Conservation (phyloP, 2,113 vertebrate genomes). For the Fulmarus glacialis region DNA sequence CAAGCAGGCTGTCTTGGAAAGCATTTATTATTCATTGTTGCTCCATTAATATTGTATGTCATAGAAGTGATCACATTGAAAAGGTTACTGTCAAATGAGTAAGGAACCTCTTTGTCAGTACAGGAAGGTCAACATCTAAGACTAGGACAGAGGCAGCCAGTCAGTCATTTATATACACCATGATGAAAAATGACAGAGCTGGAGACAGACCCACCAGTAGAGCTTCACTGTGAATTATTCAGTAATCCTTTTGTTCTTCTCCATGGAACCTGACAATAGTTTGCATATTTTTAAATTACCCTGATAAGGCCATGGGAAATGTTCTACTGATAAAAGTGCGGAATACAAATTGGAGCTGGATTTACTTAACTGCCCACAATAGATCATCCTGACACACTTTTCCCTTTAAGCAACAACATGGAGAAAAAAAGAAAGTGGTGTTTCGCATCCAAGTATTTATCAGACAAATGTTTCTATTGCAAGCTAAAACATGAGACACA, state of each 20-base stretch:
- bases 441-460: neutral
- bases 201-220: neutral
- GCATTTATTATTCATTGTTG: constrained; percentile 34
- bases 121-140: constrained; percentile 48
- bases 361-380: constrained; percentile 21
- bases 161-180: neutral
- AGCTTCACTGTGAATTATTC: constrained; percentile 43
- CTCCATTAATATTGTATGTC: constrained; percentile 2
- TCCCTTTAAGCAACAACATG: neutral
- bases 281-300: constrained; percentile 53
- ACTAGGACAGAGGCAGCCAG: neutral
- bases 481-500: neutral
- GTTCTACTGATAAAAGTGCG: constrained; percentile 37
- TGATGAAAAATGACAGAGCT: constrained; percentile 28
- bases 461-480: neutral
- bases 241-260: neutral
- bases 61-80: constrained; percentile 12
- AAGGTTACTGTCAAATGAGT: constrained; percentile 24
- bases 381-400: constrained; percentile 30
- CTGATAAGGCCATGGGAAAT: constrained; percentile 19
- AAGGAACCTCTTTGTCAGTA: constrained; percentile 1
- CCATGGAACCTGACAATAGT: constrained; percentile 8
- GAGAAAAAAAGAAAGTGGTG: neutral
- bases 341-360: constrained; percentile 40
- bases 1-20: constrained; percentile 3